Evolutionary conservation across 2,888 invertebrate genomes (phyloP), one percentile per base, ranked within the genome.

Genomic region (Plebejus argus): DNA sequence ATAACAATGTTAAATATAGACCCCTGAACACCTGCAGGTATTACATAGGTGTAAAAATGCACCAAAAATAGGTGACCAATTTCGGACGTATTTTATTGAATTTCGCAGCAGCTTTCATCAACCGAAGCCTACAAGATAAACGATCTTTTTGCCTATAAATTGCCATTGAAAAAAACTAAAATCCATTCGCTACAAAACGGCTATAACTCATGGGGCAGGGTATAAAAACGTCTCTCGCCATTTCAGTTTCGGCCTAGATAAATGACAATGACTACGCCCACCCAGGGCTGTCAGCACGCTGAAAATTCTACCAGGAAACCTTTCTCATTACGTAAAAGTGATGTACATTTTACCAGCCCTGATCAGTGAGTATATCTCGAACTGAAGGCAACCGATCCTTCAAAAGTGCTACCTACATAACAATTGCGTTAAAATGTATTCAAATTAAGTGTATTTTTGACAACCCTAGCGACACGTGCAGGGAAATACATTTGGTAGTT

Each of bases 221-320:
- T 84, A 86, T 85, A 86, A 86, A 85, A 85, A 84, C 82, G 82
- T 81, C 83, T 81, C 82, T 81, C 82, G 77, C 79, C 78, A 79
- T 80, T 78, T 79, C 77, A 76, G 78, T 81, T 81, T 79, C 77
- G 80, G 76, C 81, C 79, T 78, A 82, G 86, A 87, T 86, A 86
- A 85, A 86, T 84, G 84, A 82, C 81, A 81, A 78, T 79, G 79
- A 79, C 81, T 78, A 71, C 74, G 75, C 80, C 81, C 61, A 70
- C 20, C 35, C 35, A 49, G 70, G 58, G 20, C 33, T 18, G 49
- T 15, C 28, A 15, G 3, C 15, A 7, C 10, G 0, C 74, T 15
- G 49, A 8, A 74, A 66, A 66, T 66, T 23, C 33, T 33, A 66
- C 15, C 10, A 15, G 5, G 6, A 66, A 66, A 66, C 5, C 15